Evolutionary conservation across 35 echinoderm and acorn worm species (phyloP), one percentile per base, ranked within the genome.

Genomic region (Ophioderma brevispina): DNA sequence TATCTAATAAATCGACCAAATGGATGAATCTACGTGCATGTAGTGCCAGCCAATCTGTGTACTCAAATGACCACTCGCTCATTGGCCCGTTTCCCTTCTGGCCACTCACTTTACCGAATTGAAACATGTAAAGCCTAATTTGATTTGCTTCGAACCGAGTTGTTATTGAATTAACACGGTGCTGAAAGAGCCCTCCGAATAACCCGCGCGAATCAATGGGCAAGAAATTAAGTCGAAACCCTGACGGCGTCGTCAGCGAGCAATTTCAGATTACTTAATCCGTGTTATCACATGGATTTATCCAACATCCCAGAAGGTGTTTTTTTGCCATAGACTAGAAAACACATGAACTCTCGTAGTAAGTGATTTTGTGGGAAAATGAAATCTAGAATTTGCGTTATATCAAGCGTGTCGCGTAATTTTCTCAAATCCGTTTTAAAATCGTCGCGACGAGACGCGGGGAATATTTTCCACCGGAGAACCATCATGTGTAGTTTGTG

Each of bases 71-170:
- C 80, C 80, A 40, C 30, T 38, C 80, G 80, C 14, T 43, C 38
- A 38, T 31, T 39, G 80, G 80, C 52, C 52, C 43, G 83, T 40
- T 43, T 43, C 25, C 80, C 43, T 59, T 52, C 43, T 64, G 83
- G 83, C 43, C 31, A 84, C 46, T 64, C 83, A 85, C 83, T 85
- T 85, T 64, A 75, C 32, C 46, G 83, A 85, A 85, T 85, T 85
- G 83, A 85, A 85, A 85, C 83, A 85, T 83, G 81, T 83, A 83
- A 46, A 85, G 55, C 83, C 46, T 85, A 85, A 85, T 85, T 85
- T 85, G 83, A 85, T 85, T 85, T 59, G 83, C 83, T 85, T 85
- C 83, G 83, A 85, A 64, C 83, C 55, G 83, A 52, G 49, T 37
- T 59, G 46, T 85, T 85, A 85, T 85, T 85, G 83, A 85, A 85